phyloP scores from a whole-genome alignment of 1,140 invertebrate species.

The Zeugodacus cucurbitae region DNA sequence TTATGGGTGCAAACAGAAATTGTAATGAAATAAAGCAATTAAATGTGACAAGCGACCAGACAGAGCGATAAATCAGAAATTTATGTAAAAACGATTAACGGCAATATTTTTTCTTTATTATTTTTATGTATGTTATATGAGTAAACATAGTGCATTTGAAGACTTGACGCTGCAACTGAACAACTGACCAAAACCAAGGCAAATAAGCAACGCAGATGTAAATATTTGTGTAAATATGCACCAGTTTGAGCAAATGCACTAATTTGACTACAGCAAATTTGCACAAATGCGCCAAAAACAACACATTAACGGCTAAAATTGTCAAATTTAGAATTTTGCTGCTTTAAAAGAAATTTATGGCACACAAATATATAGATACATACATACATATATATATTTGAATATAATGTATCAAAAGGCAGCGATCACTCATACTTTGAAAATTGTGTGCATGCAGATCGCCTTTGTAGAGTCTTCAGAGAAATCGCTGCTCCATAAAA shows the following conservation, averaged over 20 bases:
- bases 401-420: no score
- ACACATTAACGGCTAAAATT: background rate
- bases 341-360: background rate
- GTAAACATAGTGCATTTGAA: background rate
- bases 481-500: background rate
- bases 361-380: background rate
- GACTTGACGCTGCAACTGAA: background rate
- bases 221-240: no score
- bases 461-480: background rate
- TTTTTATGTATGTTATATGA: background rate
- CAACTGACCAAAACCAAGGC: background rate
- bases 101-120: background rate
- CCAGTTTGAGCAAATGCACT: background rate
- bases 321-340: background rate
- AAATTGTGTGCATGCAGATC: no score
- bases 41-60: background rate
- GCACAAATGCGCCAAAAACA: background rate
- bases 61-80: slow-evolving; percentile 14
- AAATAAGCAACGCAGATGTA: background rate
- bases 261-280: background rate
- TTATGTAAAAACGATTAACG: background rate
- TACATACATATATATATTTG: background rate
- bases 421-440: background rate
- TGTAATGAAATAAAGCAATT: background rate
- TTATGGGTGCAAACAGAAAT: background rate